Evolutionary conservation across 2,797 vertebrate species (phyloP).

Genomic region (Sebastes hubbsi): DNA sequence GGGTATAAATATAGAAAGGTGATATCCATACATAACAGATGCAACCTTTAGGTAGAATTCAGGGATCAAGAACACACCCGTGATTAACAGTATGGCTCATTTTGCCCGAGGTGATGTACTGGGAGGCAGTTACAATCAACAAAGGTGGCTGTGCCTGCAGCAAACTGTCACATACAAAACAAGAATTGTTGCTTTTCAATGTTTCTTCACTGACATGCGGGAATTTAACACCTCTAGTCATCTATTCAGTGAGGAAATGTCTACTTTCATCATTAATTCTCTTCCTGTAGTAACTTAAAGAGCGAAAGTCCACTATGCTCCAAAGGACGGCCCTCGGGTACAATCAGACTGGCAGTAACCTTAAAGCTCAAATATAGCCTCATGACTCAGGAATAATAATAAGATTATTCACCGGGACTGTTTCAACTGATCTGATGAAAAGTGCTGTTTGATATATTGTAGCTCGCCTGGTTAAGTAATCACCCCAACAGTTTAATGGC

Average conservation of each 20-base stretch:
- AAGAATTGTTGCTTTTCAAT: background rate
- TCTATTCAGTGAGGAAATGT: constrained; percentile 10
- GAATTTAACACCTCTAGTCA: background rate
- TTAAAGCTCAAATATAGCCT: constrained; percentile 6
- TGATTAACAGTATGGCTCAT: constrained; percentile 40
- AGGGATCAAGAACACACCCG: constrained; percentile 31
- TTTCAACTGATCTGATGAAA: background rate
- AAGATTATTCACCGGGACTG: constrained; percentile 4
- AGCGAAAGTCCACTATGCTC: background rate
- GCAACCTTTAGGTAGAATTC: constrained; percentile 64
- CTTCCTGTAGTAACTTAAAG: constrained; percentile 14
- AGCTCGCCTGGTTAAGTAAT: constrained; percentile 10
- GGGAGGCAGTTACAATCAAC: constrained; percentile 16
- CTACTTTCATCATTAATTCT: constrained; percentile 11
- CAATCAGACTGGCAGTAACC: constrained; percentile 21
- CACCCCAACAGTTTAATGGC: background rate
- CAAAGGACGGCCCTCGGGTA: background rate
- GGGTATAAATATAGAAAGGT: constrained; percentile 76
- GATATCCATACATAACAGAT: constrained; percentile 74
- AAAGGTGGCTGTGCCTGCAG: constrained; percentile 24
- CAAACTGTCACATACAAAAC: constrained; percentile 27
- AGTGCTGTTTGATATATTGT: background rate
- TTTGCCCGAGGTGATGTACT: constrained; percentile 27
- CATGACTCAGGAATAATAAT: constrained; percentile 4
- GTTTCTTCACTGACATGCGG: constrained; percentile 1